Evolutionary conservation across 2,797 vertebrate species (phyloP), one percentile per base, ranked within the genome.

Genomic region (Oreochromis grahami): DNA sequence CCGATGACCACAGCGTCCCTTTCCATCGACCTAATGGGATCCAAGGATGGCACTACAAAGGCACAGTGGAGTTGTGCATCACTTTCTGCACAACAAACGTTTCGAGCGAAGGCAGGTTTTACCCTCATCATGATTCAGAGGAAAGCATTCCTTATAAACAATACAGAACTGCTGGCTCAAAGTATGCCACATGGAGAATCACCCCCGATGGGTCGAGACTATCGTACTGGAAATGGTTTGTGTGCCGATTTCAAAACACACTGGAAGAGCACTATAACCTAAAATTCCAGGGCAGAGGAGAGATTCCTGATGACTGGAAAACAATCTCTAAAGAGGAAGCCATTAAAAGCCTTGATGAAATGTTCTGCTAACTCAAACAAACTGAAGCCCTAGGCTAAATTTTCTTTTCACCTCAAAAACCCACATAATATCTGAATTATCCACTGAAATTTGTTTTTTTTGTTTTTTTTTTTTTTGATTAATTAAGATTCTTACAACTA

Each of bases 201-300:
- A 93, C 89, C 3, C 48, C 90, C 36, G 87, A 94, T 58, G 50
- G 9, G 6, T 93, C 93, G 2, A 84, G 87, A 41, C 45, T 92
- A 48, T 63, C 29, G 1, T 94, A 92, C 36, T 94, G 93, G 93
- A 92, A 87, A 78, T 94, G 92, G 94, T 94, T 94, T 90, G 84
- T 92, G 10, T 90, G 86, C 34, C 41, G 7, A 41, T 94, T 94
- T 82, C 29, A 92, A 50, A 15, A 70, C 7, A 10, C 92, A 3
- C 83, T 94, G 77, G 92, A 94, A 76, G 13, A 86, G 0, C 5
- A 86, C 53, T 85, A 90, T 53, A 2, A 9, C 1, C 48, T 29
- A 7, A 79, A 84, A 63, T 89, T 89, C 8, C 11, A 80, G 15
- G 36, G 21, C 3, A 1, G 0, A 4, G 90, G 89, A 9, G 26